Conservation (phyloP, 2,113 vertebrate species). For the Xenopus borealis region DNA sequence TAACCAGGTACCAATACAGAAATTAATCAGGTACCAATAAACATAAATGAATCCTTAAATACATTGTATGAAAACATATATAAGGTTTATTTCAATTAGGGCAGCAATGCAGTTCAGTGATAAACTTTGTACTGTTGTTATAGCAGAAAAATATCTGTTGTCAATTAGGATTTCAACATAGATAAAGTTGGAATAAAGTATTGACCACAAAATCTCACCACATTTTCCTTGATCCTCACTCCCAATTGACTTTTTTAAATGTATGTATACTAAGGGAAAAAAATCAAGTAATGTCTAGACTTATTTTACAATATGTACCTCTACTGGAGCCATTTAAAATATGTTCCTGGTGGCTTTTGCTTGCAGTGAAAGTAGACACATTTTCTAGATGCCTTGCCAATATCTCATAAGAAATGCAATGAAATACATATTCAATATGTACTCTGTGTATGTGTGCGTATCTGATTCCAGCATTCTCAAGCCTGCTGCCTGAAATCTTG, state of each 20-base stretch:
- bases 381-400: constrained; percentile 35
- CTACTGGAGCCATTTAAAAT: constrained; percentile 14
- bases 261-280: constrained; percentile 24
- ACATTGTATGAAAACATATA: neutral
- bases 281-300: constrained; percentile 33
- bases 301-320: constrained; percentile 15
- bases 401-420: constrained; percentile 23
- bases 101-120: neutral
- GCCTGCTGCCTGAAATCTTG: no score
- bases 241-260: constrained; percentile 12
- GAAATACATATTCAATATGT: no score
- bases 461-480: no score
- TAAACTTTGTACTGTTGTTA: neutral
- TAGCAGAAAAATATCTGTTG: neutral
- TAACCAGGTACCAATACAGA: no score
- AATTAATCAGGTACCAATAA: neutral
- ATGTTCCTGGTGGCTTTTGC: constrained; percentile 27
- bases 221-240: constrained; percentile 8
- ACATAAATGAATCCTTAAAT: neutral
- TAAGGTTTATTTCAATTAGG: neutral
- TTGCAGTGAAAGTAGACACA: constrained; percentile 31
- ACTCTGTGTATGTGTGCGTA: no score
- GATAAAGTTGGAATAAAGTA: neutral
- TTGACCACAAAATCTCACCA: constrained; percentile 1
- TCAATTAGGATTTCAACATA: neutral